phyloP scores from a whole-genome alignment of 2,888 invertebrate species.

The Hofmannophila pseudospretella region DNA sequence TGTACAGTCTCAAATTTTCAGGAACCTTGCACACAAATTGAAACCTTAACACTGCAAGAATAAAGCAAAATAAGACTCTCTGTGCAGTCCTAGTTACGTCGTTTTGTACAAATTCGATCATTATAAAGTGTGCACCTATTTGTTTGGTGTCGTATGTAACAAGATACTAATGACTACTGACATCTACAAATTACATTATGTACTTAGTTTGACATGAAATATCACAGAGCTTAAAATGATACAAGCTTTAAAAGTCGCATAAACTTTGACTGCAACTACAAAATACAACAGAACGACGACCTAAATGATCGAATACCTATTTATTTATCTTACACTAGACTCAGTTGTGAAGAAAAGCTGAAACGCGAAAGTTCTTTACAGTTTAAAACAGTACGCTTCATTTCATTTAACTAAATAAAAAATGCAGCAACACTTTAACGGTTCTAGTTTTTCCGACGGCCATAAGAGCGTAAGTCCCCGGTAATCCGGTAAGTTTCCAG shows the following conservation, averaged over 20 bases:
- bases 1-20: slow-evolving; percentile 69
- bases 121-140: slow-evolving; percentile 75
- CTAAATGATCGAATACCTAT: too few relatives aligned
- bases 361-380: neutral
- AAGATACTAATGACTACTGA: slow-evolving; percentile 68
- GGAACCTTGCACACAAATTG: slow-evolving; percentile 21
- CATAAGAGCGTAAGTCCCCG: slow-evolving; percentile 42
- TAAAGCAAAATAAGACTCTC: slow-evolving; percentile 24
- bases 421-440: slow-evolving; percentile 46
- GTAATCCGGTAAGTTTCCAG: slow-evolving; percentile 51
- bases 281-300: too few relatives aligned
- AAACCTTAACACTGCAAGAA: slow-evolving; percentile 19
- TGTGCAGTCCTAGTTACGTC: slow-evolving; percentile 29
- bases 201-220: slow-evolving; percentile 9
- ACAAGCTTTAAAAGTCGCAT: too few relatives aligned
- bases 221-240: neutral
- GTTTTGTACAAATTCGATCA: slow-evolving; percentile 46
- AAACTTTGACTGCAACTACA: too few relatives aligned
- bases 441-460: slow-evolving; percentile 42
- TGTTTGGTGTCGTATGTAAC: slow-evolving; percentile 73
- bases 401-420: slow-evolving; percentile 23
- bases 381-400: slow-evolving; percentile 1
- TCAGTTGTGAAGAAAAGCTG: neutral
- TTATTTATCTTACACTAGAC: too few relatives aligned
- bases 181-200: slow-evolving; percentile 58